A percentile compares a stretch with the other conserved stretches of the same genome.
Conservation (phyloP, 2,113 vertebrate genomes). For the Sturnus vulgaris region DNA sequence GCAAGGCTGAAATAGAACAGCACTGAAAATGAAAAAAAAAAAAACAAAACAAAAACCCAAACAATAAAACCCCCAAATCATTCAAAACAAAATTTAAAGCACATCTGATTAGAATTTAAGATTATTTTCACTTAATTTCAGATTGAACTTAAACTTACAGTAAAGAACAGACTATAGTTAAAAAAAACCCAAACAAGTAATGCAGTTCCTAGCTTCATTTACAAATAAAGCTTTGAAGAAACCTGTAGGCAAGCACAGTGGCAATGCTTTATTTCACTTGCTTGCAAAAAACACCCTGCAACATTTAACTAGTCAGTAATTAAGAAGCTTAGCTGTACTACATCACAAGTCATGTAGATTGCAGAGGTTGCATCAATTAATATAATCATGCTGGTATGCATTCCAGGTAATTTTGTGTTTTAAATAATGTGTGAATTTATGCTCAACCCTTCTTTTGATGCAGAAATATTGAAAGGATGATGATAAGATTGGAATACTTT, state of each 20-base stretch:
- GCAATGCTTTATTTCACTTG: not conserved
- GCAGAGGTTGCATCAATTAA: not conserved
- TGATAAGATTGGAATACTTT: not conserved
- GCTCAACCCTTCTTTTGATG: not conserved
- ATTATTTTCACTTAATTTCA: not conserved
- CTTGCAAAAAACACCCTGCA: not conserved
- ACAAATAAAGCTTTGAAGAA: not conserved
- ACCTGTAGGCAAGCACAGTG: not conserved
- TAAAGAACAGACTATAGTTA: not conserved
- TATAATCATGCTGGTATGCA: not conserved
- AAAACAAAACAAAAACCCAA: no score
- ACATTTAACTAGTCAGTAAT: conserved; percentile 31
- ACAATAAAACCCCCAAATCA: not conserved
- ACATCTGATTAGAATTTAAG: not conserved
- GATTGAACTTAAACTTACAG: not conserved
- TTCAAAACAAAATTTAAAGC: not conserved
- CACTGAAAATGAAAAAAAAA: not conserved
- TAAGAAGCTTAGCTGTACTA: conserved; percentile 31
- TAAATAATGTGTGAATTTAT: not conserved
- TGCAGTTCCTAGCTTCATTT: not conserved
- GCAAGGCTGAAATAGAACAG: not conserved
- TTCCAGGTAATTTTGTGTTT: not conserved
- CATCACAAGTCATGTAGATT: conserved; percentile 11
- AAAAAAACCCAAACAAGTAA: fast-evolving
- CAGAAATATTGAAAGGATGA: not conserved